A percentile compares a stretch with the other conserved stretches of the same genome.
phyloP scores from a whole-genome alignment of 1,140 invertebrate genomes.

The Tetramorium parvispinum region DNA sequence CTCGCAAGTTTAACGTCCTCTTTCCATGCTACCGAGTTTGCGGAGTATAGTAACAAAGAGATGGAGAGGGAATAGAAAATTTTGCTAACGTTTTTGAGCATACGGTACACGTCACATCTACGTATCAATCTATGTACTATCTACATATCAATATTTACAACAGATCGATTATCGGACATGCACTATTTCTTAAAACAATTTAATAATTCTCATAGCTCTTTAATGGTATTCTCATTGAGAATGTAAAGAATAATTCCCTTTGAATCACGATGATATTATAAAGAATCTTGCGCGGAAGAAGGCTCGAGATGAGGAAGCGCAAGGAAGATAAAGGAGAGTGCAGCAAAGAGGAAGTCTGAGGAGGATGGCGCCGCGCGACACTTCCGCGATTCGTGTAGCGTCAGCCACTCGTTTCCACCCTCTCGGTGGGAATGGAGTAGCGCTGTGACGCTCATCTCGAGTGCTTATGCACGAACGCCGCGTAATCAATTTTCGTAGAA shows the following conservation, averaged over 20 bases:
- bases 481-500: slow-evolving; percentile 21
- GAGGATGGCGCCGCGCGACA: slow-evolving; percentile 65
- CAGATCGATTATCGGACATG: neutral
- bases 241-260: neutral
- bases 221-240: neutral
- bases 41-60: neutral
- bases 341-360: slow-evolving; percentile 64
- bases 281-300: slow-evolving; percentile 49
- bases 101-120: neutral
- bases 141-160: neutral
- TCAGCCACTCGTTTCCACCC: slow-evolving; percentile 65
- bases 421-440: slow-evolving; percentile 18
- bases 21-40: neutral
- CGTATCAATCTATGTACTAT: neutral
- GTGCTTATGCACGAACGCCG: slow-evolving; percentile 13
- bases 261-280: slow-evolving; percentile 56
- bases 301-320: neutral
- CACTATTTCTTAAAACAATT: neutral
- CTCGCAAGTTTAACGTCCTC: neutral
- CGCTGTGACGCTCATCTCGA: slow-evolving; percentile 62
- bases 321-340: neutral
- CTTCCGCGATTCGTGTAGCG: slow-evolving; percentile 63
- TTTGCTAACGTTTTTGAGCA: neutral
- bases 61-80: neutral
- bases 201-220: neutral